Evolutionary conservation across 1,140 invertebrate species (phyloP).

Genomic region (Caerostris darwini): DNA sequence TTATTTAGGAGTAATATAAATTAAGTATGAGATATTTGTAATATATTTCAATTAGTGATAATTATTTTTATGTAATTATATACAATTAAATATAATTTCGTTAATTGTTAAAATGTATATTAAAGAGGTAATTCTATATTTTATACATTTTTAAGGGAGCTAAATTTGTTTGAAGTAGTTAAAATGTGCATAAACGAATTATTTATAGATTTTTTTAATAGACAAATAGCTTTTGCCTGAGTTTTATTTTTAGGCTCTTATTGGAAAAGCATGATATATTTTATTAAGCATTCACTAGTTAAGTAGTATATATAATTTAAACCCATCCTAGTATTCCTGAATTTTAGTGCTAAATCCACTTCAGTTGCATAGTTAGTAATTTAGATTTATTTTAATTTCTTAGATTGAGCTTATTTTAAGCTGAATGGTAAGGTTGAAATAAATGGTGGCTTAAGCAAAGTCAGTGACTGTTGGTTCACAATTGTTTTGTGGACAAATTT

Average conservation of each 20-base stretch:
- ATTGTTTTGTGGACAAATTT: slow-evolving; percentile 65
- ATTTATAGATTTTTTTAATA: neutral
- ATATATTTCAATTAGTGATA: too few relatives aligned
- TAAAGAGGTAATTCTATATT: too few relatives aligned
- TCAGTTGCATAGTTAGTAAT: neutral
- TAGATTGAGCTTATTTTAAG: slow-evolving; percentile 48
- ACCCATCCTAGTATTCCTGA: slow-evolving; percentile 14
- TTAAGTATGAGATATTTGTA: too few relatives aligned
- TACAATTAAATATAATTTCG: too few relatives aligned
- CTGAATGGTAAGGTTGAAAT: slow-evolving; percentile 43
- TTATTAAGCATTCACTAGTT: neutral
- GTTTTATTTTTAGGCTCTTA: slow-evolving; percentile 60
- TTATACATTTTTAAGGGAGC: neutral
- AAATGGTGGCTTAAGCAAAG: slow-evolving; percentile 57
- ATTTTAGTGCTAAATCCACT: slow-evolving; percentile 15
- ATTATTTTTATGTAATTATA: too few relatives aligned
- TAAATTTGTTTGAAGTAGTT: neutral
- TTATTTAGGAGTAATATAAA: neutral
- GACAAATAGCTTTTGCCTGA: slow-evolving; percentile 19
- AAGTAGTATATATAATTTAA: neutral
- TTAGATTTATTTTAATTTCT: slow-evolving; percentile 57
- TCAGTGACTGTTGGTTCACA: slow-evolving; percentile 47
- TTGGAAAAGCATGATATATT: slow-evolving; percentile 44
- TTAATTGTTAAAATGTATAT: too few relatives aligned
- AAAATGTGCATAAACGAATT: neutral